Conservation (phyloP, 2,113 vertebrate species). For the Noctilio leporinus region DNA sequence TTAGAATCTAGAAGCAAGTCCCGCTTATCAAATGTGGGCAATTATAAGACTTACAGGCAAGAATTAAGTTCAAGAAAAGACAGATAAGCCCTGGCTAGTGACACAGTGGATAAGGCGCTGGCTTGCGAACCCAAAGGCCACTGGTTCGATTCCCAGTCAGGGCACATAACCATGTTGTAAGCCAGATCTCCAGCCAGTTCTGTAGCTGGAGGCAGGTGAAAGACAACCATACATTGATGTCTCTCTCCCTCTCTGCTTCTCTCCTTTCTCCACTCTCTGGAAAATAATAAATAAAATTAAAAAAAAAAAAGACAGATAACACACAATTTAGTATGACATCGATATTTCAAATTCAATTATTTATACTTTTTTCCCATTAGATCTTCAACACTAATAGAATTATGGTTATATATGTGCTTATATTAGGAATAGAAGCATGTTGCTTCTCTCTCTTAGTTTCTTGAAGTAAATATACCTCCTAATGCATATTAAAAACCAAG, state of each 20-base stretch:
- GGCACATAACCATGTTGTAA: no score
- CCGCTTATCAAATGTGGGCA: neutral
- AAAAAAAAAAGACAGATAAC: neutral
- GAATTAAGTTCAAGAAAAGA: neutral
- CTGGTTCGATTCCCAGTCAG: no score
- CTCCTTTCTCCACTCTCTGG: no score
- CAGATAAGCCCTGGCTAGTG: no score
- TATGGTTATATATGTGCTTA: neutral
- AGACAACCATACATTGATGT: no score
- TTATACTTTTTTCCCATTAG: neutral
- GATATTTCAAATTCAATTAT: neutral
- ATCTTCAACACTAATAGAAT: neutral
- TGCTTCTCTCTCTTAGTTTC: neutral
- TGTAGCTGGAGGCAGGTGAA: no score
- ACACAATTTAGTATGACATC: neutral
- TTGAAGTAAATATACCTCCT: neutral
- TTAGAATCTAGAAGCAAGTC: neutral
- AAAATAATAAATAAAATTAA: no score
- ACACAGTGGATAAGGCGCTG: no score
- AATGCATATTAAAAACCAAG: neutral
- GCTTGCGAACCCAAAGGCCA: no score
- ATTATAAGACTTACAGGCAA: neutral
- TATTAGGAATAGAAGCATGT: neutral
- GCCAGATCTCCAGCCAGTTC: no score
- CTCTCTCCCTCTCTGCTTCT: no score